Evolutionary conservation across 92 coral and sea anemone species (phyloP).

Genomic region (Muricea muricata): DNA sequence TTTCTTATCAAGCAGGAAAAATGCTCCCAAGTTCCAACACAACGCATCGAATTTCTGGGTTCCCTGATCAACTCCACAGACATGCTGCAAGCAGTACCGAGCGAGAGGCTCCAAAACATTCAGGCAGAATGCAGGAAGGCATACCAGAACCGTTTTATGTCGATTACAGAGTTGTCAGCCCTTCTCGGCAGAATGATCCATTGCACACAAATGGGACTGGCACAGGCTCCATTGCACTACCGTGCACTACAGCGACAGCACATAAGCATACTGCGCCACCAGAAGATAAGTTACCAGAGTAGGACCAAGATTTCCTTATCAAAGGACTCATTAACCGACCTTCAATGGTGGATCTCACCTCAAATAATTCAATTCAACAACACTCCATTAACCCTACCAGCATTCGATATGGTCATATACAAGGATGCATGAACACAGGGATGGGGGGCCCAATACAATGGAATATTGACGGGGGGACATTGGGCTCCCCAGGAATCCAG

Average conservation of each 20-base stretch:
- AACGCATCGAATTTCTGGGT: conserved; percentile 41
- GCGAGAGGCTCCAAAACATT: conserved; percentile 37
- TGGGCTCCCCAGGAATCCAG: conserved; percentile 35
- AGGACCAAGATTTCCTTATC: not conserved
- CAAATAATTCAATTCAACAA: conserved; percentile 32
- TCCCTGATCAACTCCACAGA: conserved; percentile 26
- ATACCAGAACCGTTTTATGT: conserved; percentile 17
- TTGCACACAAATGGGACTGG: conserved; percentile 19
- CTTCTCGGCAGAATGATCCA: conserved; percentile 19
- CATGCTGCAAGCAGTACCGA: conserved; percentile 41
- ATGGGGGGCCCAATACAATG: conserved; percentile 37
- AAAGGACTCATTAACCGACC: conserved; percentile 18
- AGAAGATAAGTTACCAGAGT: not conserved
- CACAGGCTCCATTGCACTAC: conserved; percentile 18
- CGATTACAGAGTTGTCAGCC: conserved; percentile 16
- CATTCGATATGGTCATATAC: conserved; percentile 29
- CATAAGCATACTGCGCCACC: conserved; percentile 2
- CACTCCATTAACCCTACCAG: conserved; percentile 1
- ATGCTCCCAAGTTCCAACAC: conserved; percentile 39
- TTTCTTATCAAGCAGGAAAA: conserved; percentile 43
- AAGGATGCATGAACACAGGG: conserved; percentile 22
- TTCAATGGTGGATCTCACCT: conserved; percentile 20
- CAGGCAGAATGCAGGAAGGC: conserved; percentile 18
- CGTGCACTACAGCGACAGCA: conserved; percentile 35
- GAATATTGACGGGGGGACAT: conserved; percentile 27